Base-by-base conservation (phyloP, 35 echinoderm and acorn worm species). In the Apostichopus parvimensis region DNA sequence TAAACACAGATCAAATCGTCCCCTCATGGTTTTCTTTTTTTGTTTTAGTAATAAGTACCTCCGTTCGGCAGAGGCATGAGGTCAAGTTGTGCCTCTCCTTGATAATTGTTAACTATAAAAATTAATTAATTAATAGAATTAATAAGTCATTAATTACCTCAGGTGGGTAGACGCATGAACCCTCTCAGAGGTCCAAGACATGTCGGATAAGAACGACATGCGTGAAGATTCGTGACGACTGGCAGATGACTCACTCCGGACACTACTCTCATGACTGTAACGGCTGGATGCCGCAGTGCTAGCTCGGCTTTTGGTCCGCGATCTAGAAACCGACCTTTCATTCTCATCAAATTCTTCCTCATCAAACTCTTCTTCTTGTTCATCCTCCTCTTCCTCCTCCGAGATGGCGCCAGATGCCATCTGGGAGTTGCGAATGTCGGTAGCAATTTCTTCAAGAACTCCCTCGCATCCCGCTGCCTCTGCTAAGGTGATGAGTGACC, bases 401-500 rank as follows among this genome's bases (percentile, higher is more conserved):
- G 52, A 72, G 26, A 91, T 91, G 58, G 18, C 20, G 17, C 81
- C 57, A 6, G 76, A 79, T 1, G 87, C 78, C 87, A 22, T 88
- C 90, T 93, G 81, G 52, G 77, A 86, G 61, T 65, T 71, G 24
- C 60, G 94, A n/a, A 98, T 89, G 87, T 99, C 97, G 8, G 73
- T 77, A 12, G 91, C 77, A 17, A 96, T 93, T 22, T 90, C 81
- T 53, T 96, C 95, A 13, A 99, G 57, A 77, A 99, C 93, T 18
- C 91, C 87, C 14, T 99, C 97, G 28, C 97, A 99, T 5, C 97
- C 95, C 0, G 95, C 91, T 61, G 95, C 95, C 77, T 99, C 97
- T 9, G 97, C 97, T 7, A 96, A 89, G 15, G 95, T 96, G 57
- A 99, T 93, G 17, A 99, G 91, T 23, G 95, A 94, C 13, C 97